A percentile compares a stretch with the other conserved stretches of the same genome.
Evolutionary conservation across 2,113 vertebrate species (phyloP).

Genomic region (Catharus bicknelli): DNA sequence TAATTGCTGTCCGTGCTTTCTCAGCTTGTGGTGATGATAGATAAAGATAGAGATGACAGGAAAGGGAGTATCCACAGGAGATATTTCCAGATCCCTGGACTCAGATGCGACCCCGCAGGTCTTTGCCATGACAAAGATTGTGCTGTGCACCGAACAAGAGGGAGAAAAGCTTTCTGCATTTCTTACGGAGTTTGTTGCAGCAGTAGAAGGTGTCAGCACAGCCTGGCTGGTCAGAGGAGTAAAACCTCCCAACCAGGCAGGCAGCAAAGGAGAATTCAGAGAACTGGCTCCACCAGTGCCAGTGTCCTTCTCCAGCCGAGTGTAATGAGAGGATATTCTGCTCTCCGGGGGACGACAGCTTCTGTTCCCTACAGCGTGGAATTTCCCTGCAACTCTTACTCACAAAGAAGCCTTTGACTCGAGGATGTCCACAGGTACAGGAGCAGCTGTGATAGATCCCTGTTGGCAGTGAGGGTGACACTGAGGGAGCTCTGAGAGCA

Average conservation of each 20-base stretch:
- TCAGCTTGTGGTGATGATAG: not conserved
- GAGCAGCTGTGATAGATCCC: not conserved
- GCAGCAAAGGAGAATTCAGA: rapidly evolving
- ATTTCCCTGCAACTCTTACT: not conserved
- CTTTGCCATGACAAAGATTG: not conserved
- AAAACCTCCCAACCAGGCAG: not conserved
- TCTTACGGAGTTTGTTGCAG: not conserved
- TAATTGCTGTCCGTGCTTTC: not conserved
- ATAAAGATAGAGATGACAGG: not conserved
- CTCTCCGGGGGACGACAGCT: not conserved
- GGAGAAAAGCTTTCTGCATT: not conserved
- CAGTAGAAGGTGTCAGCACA: not conserved
- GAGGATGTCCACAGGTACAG: not conserved
- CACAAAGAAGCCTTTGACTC: not conserved
- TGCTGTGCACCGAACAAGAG: not conserved
- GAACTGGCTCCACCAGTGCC: not conserved
- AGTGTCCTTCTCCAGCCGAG: not conserved
- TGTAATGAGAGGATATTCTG: not conserved
- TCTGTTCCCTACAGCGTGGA: slow-evolving; percentile 16
- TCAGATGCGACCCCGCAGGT: rapidly evolving
- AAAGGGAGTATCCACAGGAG: not conserved
- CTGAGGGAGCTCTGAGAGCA: not conserved
- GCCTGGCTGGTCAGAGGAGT: not conserved
- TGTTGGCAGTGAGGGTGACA: not conserved
- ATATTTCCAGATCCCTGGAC: not conserved